Evolutionary conservation across 2,888 invertebrate genomes (phyloP), one percentile per base, ranked within the genome.

Genomic region (Pheosia gnoma): DNA sequence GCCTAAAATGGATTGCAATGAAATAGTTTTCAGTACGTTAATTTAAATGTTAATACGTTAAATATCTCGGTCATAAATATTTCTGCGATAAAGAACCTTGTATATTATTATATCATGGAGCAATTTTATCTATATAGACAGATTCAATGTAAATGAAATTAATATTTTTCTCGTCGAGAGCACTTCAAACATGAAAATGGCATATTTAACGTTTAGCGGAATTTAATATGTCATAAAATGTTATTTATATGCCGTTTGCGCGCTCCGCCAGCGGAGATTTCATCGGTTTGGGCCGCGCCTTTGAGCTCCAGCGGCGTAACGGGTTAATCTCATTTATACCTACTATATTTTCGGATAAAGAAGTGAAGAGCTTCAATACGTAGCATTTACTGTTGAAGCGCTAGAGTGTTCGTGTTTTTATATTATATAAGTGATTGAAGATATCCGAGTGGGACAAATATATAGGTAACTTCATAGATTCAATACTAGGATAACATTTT

Each of bases 181-280:
- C 82, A 81, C 81, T 84, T 83, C 82, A 83, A 84, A 85, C 81
- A 87, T 84, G 86, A 83, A 83, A 86, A 88, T 83, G 86, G 82
- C 86, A 87, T 88, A 89, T 88, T 89, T 88, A 89, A 88, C 85
- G 87, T 87, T 89, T 86, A 89, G 80, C 82, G 80, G 83, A 86
- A 87, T 90, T 90, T 89, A 90, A 90, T 89, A 89, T 86, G 88
- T 87, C 90, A 84, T 91, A 90, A 91, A 90, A 88, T 80, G 85
- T 86, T 89, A 90, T 90, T 91, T 90, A 58, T 49, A 58, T 51
- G 72, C 82, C 85, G 84, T 88, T 88, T 84, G 83, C 80, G 83
- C 84, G 77, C 79, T 79, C 81, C 79, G 78, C 74, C 75, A 79
- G 60, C 64, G 61, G 63, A 85, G 87, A 87, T 88, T 89, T 87